Base-by-base conservation (phyloP, 1,140 invertebrate genomes). In the Heterodera carotae region DNA sequence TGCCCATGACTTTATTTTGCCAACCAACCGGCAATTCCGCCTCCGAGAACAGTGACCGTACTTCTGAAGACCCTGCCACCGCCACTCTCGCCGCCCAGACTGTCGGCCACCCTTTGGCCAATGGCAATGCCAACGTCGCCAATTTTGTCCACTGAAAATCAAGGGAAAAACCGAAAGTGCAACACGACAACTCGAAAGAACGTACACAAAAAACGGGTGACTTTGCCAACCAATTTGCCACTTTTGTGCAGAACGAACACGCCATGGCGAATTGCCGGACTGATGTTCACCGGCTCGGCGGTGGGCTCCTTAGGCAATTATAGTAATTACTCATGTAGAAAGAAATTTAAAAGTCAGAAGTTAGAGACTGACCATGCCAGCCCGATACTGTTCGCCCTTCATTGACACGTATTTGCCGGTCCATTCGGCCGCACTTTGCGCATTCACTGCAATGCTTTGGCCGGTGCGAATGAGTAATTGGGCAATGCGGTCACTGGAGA, bases 231-330 rank as follows among this genome's bases (percentile, higher is more conserved):
- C 53, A 67, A 31, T 68, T 82, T 82, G 33, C 69, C 71, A 3
- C 81, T 81, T 66, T 70, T 76, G 71, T 82, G 79, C 27, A 84
- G 27, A 64, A 77, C 56, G 39, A 67, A 79, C 48, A 82, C 81
- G 39, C 77, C 74, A 62, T 82, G 69, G 36, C 74, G 78, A 33
- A 82, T 70, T 27, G 43, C 80, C 36, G 81, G 81, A 59, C 83
- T 82, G 59, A 82, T 82, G 69, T 82, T 82, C n/a, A 83, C 80
- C n/a, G 83, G 78, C 27, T 72, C 59, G 25, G 60, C 73, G n/a
- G 34, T 71, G 27, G 72, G 69, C 72, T 76, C 72, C 69, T 71
- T 43, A 43, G 12, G n/a, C n/a, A n/a, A n/a, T n/a, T n/a, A n/a
- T n/a, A n/a, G n/a, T n/a, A n/a, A n/a, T n/a, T n/a, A n/a, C n/a